These are phyloP conservation scores for Parauchenoglanis punctatus DNA, from an alignment of 2,797 vertebrate genomes.

Conservation along the genomic window DNA sequence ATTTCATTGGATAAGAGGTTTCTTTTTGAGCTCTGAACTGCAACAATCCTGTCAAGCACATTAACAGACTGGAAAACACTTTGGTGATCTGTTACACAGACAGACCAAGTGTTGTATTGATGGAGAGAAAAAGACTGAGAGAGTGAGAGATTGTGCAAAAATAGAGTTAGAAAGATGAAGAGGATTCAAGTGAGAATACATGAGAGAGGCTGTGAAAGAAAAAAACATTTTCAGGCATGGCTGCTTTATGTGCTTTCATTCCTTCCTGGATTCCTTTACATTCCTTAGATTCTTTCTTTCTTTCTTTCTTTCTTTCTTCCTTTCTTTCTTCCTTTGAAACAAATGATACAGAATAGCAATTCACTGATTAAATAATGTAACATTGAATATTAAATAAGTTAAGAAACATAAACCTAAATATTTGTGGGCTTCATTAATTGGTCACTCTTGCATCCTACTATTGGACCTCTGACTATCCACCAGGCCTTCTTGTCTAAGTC, in stretches of 20 bases:
- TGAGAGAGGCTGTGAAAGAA: background rate
- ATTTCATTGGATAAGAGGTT: background rate
- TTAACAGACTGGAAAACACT: background rate
- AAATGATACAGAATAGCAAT: background rate
- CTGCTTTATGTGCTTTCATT: background rate
- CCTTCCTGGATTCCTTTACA: background rate
- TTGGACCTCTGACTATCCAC: background rate
- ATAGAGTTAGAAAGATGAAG: background rate
- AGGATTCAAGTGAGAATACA: background rate
- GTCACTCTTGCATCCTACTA: background rate
- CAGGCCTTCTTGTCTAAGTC: background rate
- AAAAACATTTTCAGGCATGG: background rate
- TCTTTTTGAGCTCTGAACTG: background rate
- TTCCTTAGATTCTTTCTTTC: background rate
- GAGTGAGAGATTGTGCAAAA: background rate
- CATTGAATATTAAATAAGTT: background rate
- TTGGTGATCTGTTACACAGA: background rate
- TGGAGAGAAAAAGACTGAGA: slow-evolving; percentile 26
- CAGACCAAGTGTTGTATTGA: background rate
- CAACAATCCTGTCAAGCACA: background rate
- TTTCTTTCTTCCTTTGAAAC: no score
- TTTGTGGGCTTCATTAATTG: background rate
- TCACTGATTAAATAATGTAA: background rate
- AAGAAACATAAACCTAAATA: background rate
- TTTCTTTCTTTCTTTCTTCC: background rate